Evolutionary conservation across 2,888 invertebrate species (phyloP).

Genomic region (Cataglyphis altisquamis): DNA sequence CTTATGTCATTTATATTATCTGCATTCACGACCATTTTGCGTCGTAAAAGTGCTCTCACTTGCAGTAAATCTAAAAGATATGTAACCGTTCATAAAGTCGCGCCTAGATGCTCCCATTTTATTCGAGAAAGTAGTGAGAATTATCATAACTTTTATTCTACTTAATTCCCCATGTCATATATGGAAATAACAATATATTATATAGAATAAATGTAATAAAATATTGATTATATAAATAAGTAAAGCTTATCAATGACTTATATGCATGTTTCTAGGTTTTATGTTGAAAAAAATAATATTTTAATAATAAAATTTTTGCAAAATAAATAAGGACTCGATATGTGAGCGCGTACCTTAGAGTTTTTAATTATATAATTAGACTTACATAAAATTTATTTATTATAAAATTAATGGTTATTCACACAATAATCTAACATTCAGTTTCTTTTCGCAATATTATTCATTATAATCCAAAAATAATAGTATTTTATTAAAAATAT

Average conservation of each 20-base stretch:
- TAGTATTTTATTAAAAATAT: background rate
- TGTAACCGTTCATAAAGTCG: conserved; percentile 45
- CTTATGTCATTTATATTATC: conserved; percentile 38
- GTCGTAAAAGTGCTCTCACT: conserved; percentile 35
- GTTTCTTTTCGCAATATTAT: background rate
- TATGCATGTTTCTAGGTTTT: background rate
- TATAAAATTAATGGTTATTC: background rate
- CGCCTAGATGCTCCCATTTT: conserved; percentile 27
- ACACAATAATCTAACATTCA: background rate
- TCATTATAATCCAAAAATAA: background rate
- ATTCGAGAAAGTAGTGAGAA: conserved; percentile 23
- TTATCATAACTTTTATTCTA: conserved; percentile 41
- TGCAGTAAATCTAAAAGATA: conserved; percentile 53
- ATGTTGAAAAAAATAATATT: background rate
- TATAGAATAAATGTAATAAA: background rate
- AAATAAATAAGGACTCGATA: background rate
- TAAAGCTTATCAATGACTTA: background rate
- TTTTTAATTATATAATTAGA: conserved; percentile 3
- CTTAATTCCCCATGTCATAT: background rate
- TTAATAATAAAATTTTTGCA: background rate
- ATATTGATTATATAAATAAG: background rate
- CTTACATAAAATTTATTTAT: background rate
- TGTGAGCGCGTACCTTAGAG: background rate
- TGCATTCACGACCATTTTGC: conserved; percentile 38
- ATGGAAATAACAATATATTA: background rate